phyloP scores from a whole-genome alignment of 1,140 invertebrate genomes.

The Aphelenchoides besseyi region DNA sequence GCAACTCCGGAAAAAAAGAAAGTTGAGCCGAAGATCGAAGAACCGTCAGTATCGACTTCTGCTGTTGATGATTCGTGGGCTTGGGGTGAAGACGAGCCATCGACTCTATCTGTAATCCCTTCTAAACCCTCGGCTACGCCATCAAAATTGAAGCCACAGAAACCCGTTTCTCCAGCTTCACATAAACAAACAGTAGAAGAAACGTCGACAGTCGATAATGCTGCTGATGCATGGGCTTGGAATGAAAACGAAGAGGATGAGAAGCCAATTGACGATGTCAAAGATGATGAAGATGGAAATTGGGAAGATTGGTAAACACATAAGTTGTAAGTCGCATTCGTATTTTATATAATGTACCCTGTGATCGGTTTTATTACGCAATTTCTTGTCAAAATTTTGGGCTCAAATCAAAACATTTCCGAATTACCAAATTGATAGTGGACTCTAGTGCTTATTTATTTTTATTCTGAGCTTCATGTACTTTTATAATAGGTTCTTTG shows the following conservation, averaged over 20 bases:
- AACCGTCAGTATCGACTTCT: not conserved
- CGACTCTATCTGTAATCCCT: not conserved
- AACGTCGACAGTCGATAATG: not conserved
- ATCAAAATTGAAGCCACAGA: not conserved
- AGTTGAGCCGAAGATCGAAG: not conserved
- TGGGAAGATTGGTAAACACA: not conserved
- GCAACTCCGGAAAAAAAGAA: not conserved
- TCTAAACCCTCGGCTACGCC: not conserved
- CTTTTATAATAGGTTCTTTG: too few relatives aligned
- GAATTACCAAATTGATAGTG: too few relatives aligned
- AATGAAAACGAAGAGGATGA: not conserved
- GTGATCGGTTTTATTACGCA: too few relatives aligned
- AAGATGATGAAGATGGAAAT: not conserved
- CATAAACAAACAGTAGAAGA: not conserved
- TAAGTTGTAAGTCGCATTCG: not conserved
- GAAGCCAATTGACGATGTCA: not conserved
- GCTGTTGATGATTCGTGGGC: conserved; percentile 17
- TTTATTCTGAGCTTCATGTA: too few relatives aligned
- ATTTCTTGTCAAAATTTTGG: too few relatives aligned
- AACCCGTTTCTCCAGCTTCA: too few relatives aligned
- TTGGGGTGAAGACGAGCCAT: conserved; percentile 9
- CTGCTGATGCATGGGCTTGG: not conserved
- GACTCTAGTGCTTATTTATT: too few relatives aligned
- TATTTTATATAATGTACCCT: not conserved
- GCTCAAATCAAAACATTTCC: too few relatives aligned